Percentiles rank a stretch among this genome's conserved stretches.
phyloP scores from a whole-genome alignment of 2,113 vertebrate species.

The Noctilio leporinus region DNA sequence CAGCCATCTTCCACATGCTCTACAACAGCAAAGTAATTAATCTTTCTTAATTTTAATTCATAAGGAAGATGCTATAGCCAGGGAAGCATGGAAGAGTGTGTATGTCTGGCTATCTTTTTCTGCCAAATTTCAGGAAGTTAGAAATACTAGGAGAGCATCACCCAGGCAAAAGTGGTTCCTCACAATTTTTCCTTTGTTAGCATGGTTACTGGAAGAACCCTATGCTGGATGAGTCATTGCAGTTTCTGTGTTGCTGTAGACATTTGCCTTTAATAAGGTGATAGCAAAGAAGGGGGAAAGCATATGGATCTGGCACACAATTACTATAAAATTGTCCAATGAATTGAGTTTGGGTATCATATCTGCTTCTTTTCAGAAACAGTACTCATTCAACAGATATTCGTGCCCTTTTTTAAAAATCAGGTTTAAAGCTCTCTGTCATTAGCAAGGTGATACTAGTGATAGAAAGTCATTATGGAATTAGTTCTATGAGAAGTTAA shows the following conservation, averaged over 20 bases:
- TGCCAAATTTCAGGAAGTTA: not conserved
- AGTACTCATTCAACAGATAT: not conserved
- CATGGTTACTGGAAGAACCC: not conserved
- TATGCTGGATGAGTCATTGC: not conserved
- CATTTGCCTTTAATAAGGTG: not conserved
- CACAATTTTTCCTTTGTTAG: not conserved
- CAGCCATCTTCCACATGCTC: constrained; percentile 50
- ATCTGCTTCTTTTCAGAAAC: not conserved
- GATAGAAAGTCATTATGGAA: not conserved
- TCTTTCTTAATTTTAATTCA: constrained; percentile 76
- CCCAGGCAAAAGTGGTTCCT: not conserved
- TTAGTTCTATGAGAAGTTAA: not conserved
- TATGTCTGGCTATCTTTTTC: not conserved
- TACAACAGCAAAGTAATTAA: constrained; percentile 76
- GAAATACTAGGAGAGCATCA: not conserved
- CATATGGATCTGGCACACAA: not conserved
- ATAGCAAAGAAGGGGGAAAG: not conserved
- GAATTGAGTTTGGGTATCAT: not conserved
- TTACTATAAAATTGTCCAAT: not conserved
- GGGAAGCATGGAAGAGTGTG: constrained; percentile 32
- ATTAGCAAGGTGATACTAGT: not conserved
- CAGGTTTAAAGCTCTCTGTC: not conserved
- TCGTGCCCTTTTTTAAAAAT: not conserved
- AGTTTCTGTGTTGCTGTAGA: not conserved
- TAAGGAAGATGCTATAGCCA: constrained; percentile 38